Evolutionary conservation across 2,888 invertebrate genomes (phyloP), one percentile per base, ranked within the genome.

Genomic region (Leucozona laternaria): DNA sequence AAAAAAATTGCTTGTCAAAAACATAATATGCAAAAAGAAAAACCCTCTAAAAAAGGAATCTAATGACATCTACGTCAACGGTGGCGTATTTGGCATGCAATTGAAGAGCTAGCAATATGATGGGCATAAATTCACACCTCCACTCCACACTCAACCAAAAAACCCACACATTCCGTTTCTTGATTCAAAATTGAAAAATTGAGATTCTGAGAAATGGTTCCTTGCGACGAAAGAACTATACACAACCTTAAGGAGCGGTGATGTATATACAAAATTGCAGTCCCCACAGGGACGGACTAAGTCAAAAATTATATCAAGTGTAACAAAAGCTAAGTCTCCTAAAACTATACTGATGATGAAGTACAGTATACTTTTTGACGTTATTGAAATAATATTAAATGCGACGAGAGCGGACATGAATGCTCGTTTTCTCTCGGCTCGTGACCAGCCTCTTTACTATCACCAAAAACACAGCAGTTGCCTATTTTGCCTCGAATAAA

Each of bases 181-280:
- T 34, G 37, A 11, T 71, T 55, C 28, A 55, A 57, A 11, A 76
- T 71, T 76, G 75, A 50, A 84, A 84, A 84, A 84, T 84, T 66
- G 80, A 76, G 34, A 84, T 76, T 58, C 71, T 84, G 79, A 80
- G 71, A 84, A 80, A 80, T 84, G 66, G 58, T 76, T 80, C 37
- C 25, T 57, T 48, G 37, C 22, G 15, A 48, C 22, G 15, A 55
- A 25, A 50, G 5, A 20, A 11, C 17, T 17, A n/a, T n/a, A 31
- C 28, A 15, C 37, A 62, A 43, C 15, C 15, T 40, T 0, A 60
- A 58, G 20, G 2, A 50, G 43, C n/a, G 20, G 31, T 48, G 31
- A 20, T 37, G 15, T 37, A 22, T 15, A 15, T 6, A 58, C 37
- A 13, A 22, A 22, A 15, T 11, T 34, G 6, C 58, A 20, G 20